phyloP scores from a whole-genome alignment of 2,888 invertebrate genomes.

The Drosophila planitibia region DNA sequence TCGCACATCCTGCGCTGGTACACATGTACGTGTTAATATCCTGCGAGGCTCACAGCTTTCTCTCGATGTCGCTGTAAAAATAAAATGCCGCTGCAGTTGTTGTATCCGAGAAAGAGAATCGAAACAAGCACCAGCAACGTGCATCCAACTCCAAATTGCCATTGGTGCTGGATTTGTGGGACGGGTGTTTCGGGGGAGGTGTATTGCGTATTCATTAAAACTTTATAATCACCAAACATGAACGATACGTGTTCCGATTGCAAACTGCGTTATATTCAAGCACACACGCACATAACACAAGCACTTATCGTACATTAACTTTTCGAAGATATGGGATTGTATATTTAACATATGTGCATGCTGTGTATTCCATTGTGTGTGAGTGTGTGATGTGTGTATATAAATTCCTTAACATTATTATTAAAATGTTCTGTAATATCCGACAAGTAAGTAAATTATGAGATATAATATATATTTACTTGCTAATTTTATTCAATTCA shows the following conservation, averaged over 20 bases:
- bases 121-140: conserved; percentile 45
- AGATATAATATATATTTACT: background rate
- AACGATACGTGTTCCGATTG: conserved; percentile 65
- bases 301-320: conserved; percentile 49
- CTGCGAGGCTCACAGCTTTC: conserved; percentile 52
- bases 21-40: conserved; percentile 77
- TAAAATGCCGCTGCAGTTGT: conserved; percentile 69
- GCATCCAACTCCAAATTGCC: conserved; percentile 49
- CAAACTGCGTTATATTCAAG: conserved; percentile 48
- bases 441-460: background rate
- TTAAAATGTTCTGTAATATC: background rate
- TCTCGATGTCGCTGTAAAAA: conserved; percentile 67
- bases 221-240: conserved; percentile 80
- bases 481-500: background rate
- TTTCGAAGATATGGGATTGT: conserved; percentile 19
- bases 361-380: background rate
- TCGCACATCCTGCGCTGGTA: conserved; percentile 62
- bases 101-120: conserved; percentile 20
- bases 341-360: conserved; percentile 43
- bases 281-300: conserved; percentile 9
- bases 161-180: conserved; percentile 17
- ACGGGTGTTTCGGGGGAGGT: conserved; percentile 23
- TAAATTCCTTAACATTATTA: background rate
- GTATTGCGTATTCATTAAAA: conserved; percentile 79
- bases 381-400: background rate